Percentiles rank a stretch among this genome's conserved stretches.
Conservation (phyloP, 2,113 vertebrate species). For the Pandion haliaetus region DNA sequence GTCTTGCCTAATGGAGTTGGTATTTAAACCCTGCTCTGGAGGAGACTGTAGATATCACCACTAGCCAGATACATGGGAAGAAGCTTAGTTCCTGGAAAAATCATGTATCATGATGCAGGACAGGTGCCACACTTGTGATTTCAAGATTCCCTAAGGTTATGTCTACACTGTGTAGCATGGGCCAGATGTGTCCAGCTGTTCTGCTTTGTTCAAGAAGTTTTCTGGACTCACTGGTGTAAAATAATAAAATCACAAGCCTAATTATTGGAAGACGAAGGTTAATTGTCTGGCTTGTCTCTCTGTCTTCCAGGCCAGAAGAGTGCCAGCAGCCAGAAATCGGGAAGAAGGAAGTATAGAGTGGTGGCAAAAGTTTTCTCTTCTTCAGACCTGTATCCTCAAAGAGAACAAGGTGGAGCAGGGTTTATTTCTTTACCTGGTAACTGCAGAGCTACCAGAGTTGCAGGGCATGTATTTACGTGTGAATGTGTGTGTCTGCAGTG, state of each 20-base stretch:
- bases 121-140: background rate
- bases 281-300: background rate
- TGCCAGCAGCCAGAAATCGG: background rate
- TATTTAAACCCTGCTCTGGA: background rate
- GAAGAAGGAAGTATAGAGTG: background rate
- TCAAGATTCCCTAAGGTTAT: background rate
- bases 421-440: background rate
- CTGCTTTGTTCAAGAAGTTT: background rate
- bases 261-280: background rate
- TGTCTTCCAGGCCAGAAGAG: background rate
- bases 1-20: background rate
- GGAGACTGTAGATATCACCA: background rate
- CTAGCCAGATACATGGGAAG: background rate
- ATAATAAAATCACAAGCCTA: background rate
- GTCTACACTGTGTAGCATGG: background rate
- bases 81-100: background rate
- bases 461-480: too few species aligned
- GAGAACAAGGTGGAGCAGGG: background rate
- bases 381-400: background rate
- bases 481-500: background rate
- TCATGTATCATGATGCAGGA: background rate
- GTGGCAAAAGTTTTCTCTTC: background rate
- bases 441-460: background rate
- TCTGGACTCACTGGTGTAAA: background rate
- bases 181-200: background rate